Evolutionary conservation across 2,888 invertebrate species (phyloP).

Genomic region (Caenorhabditis sinica): DNA sequence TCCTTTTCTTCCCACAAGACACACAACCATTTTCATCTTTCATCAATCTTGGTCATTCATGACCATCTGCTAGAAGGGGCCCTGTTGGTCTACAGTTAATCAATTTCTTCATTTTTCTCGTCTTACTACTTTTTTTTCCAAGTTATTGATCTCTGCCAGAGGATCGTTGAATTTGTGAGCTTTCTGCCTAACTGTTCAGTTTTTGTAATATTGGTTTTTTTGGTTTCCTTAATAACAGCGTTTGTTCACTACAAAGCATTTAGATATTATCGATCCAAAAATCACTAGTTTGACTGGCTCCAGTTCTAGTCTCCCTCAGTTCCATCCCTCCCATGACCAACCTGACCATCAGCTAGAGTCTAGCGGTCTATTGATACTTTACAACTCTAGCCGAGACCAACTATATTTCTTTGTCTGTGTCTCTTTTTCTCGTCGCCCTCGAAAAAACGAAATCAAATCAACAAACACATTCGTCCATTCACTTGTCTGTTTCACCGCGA

Average conservation of each 20-base stretch:
- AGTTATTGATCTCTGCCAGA: no score
- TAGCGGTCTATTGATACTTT: slow-evolving; percentile 33
- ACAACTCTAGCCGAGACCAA: slow-evolving; percentile 38
- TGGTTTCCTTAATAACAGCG: neutral
- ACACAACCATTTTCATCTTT: neutral
- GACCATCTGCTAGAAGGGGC: neutral
- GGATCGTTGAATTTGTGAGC: no score
- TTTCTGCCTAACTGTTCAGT: no score
- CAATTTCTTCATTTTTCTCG: neutral
- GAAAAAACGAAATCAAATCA: slow-evolving; percentile 28
- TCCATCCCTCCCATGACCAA: neutral
- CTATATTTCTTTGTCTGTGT: slow-evolving; percentile 22
- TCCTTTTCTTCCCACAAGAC: neutral
- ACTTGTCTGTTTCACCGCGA: slow-evolving; percentile 4
- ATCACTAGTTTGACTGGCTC: neutral
- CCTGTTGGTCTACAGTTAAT: neutral
- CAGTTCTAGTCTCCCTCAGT: neutral
- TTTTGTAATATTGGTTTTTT: no score
- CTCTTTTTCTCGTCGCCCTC: slow-evolving; percentile 9
- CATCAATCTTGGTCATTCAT: neutral
- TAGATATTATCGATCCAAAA: slow-evolving; percentile 10
- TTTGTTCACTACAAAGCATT: no score
- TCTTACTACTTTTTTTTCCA: neutral
- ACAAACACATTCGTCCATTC: slow-evolving; percentile 26
- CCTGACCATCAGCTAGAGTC: slow-evolving; percentile 41